Base-by-base conservation (phyloP, 2,888 invertebrate species). In the Drosophila barbarae region DNA sequence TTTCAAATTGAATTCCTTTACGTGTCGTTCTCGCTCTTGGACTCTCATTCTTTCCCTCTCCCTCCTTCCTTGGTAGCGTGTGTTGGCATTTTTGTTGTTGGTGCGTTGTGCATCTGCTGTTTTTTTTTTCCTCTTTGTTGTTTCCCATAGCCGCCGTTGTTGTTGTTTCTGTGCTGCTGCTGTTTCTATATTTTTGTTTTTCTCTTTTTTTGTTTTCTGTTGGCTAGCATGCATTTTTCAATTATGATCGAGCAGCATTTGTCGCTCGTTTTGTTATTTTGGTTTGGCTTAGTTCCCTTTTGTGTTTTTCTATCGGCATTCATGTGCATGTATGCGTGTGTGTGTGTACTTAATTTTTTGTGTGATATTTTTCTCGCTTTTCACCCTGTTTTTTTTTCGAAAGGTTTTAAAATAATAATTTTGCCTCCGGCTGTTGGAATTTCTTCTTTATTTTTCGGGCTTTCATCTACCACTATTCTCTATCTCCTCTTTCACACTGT, bases 1-100 rank as follows among this genome's bases (percentile, higher is more conserved):
- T 79, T 85, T 85, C 71, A 84, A 80, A 85, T 85, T 85, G 73
- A 80, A 80, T 80, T 80, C 85, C 85, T 73, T 84, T 74, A 76
- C 58, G 70, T 66, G 57, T 32, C 28, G 6, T 15, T 39, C 36
- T 47, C 46, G 36, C 15, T 34, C 52, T 41, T 35, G 9, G 18
- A 10, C 52, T 18, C n/a, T 15, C 15, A 30, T 32, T 38, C 32
- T 21, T n/a, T 35, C 30, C 28, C 30, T 36, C 36, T 36, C 7
- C 10, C 41, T 9, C 50, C 44, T 30, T 30, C n/a, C n/a, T 26
- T 51, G 55, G 39, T 39, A 64, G 42, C 44, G 66, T 78, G 70
- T 80, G 81, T 64, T 83, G 77, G 85, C 77, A 83, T 83, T 72
- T 76, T 71, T 60, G 70, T 49, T 57, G 67, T 39, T 65, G 58